Evolutionary conservation across 2,797 vertebrate genomes (phyloP).

Genomic region (Tokudaia muenninki): DNA sequence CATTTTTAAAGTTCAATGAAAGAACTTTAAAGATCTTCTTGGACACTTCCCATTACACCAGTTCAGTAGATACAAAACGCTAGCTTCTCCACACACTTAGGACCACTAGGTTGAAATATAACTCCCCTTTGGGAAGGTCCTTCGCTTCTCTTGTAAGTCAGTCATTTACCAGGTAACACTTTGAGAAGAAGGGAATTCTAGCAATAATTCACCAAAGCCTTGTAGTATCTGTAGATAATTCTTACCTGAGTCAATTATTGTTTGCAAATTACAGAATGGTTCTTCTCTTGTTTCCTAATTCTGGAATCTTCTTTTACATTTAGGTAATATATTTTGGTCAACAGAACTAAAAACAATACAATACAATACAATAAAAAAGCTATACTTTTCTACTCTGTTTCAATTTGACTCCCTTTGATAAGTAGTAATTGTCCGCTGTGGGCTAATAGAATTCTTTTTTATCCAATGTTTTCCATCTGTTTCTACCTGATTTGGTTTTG

Average conservation of each 20-base stretch:
- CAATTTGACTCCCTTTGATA: background rate
- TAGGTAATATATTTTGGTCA: background rate
- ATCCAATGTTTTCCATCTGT: background rate
- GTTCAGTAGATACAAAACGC: background rate
- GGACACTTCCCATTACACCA: background rate
- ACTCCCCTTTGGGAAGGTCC: too few species aligned
- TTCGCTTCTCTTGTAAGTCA: background rate
- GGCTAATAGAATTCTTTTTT: background rate
- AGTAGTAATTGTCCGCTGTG: background rate
- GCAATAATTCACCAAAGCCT: background rate
- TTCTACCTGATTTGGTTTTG: constrained; percentile 29
- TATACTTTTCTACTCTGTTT: background rate
- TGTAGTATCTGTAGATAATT: background rate
- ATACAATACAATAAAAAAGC: background rate
- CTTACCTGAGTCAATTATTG: constrained; percentile 21
- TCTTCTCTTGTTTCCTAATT: constrained; percentile 43
- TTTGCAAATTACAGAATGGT: background rate
- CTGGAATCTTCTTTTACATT: background rate
- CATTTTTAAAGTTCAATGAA: constrained; percentile 14
- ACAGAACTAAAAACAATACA: background rate
- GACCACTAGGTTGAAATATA: background rate
- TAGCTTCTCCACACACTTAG: background rate
- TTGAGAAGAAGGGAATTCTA: constrained; percentile 18
- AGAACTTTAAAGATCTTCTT: background rate
- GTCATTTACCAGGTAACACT: background rate